Percentiles rank a stretch among this genome's conserved stretches.
phyloP scores from a whole-genome alignment of 2,888 invertebrate species.

The Ophion costatus region DNA sequence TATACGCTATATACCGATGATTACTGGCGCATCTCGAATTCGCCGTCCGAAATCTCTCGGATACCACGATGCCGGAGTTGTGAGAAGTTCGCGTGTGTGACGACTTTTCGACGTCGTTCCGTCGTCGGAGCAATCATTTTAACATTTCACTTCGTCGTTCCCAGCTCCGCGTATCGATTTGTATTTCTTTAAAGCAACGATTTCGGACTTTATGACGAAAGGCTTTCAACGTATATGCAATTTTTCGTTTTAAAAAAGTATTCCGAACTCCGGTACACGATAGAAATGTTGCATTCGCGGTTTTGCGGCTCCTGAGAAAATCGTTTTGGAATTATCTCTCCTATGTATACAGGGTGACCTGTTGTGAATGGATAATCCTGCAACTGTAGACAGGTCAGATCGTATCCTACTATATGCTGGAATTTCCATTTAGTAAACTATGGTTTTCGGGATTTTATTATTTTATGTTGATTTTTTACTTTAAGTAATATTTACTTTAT shows the following conservation, averaged over 20 bases:
- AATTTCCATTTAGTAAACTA: background rate
- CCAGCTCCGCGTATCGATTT: slow-evolving; percentile 28
- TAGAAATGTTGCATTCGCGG: slow-evolving; percentile 17
- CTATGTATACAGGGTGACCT: too few relatives aligned
- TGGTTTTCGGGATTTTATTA: too few relatives aligned
- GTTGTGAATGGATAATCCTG: too few relatives aligned
- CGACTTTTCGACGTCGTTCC: slow-evolving; percentile 30
- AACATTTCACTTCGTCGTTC: slow-evolving; percentile 32
- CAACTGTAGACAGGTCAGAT: too few relatives aligned
- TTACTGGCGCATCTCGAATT: slow-evolving; percentile 23
- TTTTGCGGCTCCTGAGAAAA: background rate
- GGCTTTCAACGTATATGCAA: slow-evolving; percentile 50
- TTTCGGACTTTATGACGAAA: slow-evolving; percentile 44
- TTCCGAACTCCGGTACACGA: background rate
- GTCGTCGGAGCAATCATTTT: slow-evolving; percentile 21
- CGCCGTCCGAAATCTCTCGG: slow-evolving; percentile 20
- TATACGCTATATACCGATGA: slow-evolving; percentile 9
- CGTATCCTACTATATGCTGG: background rate
- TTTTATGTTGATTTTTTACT: too few relatives aligned
- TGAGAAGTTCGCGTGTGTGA: slow-evolving; percentile 49
- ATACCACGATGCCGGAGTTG: background rate
- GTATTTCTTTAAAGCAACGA: slow-evolving; percentile 34
- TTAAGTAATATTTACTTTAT: too few relatives aligned
- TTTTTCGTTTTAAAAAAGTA: background rate
- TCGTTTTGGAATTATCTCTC: background rate